Percentiles rank a stretch among this genome's conserved stretches.
Conservation (phyloP, 2,113 vertebrate genomes). For the Martes martes region DNA sequence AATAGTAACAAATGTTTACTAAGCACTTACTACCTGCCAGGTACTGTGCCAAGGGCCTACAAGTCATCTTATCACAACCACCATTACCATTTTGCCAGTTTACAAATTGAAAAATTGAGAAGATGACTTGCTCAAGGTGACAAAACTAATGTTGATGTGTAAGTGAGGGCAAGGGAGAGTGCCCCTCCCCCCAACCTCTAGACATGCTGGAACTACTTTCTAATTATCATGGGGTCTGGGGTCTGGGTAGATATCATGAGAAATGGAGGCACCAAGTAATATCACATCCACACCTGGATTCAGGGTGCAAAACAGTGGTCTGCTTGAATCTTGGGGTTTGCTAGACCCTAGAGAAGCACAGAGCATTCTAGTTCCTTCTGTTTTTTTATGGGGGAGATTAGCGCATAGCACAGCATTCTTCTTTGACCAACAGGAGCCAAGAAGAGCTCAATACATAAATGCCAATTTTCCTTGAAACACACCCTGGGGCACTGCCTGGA, state of each 20-base stretch:
- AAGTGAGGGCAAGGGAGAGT: neutral
- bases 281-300: neutral
- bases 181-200: neutral
- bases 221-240: neutral
- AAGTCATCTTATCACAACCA: neutral
- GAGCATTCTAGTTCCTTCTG: neutral
- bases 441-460: neutral
- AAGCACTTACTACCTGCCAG: neutral
- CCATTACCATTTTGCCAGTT: neutral
- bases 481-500: neutral
- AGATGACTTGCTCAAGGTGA: neutral
- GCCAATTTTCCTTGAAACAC: neutral
- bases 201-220: neutral
- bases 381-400: neutral
- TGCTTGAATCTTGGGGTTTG: neutral
- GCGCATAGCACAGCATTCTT: neutral
- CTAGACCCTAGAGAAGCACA: neutral
- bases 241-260: neutral
- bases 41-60: neutral
- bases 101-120: neutral
- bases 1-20: neutral
- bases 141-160: neutral
- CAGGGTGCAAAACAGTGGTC: neutral
- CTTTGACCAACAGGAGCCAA: neutral
- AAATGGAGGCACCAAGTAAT: slow-evolving; percentile 11